Evolutionary conservation across 2,113 vertebrate species (phyloP), one percentile per base, ranked within the genome.

Genomic region (Capra hircus): DNA sequence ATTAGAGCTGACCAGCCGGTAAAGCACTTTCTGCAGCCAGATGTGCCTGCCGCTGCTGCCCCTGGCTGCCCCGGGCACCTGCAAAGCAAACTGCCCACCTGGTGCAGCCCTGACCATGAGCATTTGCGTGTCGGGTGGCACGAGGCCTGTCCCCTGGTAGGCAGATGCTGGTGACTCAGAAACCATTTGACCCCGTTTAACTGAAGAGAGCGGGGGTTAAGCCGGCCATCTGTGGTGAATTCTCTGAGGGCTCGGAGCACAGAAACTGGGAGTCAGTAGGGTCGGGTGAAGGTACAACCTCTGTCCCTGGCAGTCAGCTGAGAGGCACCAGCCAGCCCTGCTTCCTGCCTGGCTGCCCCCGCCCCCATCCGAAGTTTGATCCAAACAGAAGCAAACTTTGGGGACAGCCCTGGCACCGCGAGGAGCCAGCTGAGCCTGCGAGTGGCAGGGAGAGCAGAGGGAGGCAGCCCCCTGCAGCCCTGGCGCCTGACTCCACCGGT

Each of bases 301-400:
- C n/a, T 23, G n/a, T 87, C 36, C 55, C 80, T 21, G 15, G 89
- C 60, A 1, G 43, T 92, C 59, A 48, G 95, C 94, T 25, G 9
- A 96, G n/a, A 52, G n/a, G 53, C 90, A 36, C 95, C 52, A 45
- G 74, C 62, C 48, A 2, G 52, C 57, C 50, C 52, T 89, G 25
- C 81, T 81, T 15, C 92, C 14, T 15, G 53, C 88, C 62, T 5
- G n/a, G 83, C 87, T 19, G 0, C 57, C 62, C 64, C 98, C 62
- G 53, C 94, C 98, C 95, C 88, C 77, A 94, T 87, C 90, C n/a
- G 45, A 98, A 98, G 98, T 98, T 98, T 95, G 98, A 94, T 93
- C 82, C 67, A 84, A 97, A 96, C 96, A 93, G 92, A 97, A 96
- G 93, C 94, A 97, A 98, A 98, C 97, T 98, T 98, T 67, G 94